Evolutionary conservation across 2,797 vertebrate species (phyloP).

Genomic region (Myotis daubentonii): DNA sequence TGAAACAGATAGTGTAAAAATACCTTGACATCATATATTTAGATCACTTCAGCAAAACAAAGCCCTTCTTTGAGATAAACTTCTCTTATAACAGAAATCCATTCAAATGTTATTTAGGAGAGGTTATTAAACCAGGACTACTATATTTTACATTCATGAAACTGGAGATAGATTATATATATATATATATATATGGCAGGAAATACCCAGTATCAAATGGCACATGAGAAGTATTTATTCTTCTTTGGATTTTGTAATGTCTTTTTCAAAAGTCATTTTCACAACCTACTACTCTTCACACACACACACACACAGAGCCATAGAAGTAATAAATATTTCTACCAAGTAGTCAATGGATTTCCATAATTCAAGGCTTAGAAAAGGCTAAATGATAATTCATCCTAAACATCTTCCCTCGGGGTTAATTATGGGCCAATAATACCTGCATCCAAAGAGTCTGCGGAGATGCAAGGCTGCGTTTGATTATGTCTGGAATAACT

Average conservation of each 20-base stretch:
- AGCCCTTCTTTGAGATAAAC: neutral
- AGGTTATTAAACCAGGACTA: neutral
- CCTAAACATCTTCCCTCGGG: neutral
- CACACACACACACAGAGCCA: neutral
- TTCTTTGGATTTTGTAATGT: neutral
- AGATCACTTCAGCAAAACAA: slow-evolving; percentile 3
- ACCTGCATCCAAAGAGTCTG: neutral
- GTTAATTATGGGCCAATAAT: slow-evolving; percentile 51
- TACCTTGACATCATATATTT: neutral
- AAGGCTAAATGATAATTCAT: slow-evolving; percentile 22
- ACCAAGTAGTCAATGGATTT: neutral
- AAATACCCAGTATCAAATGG: neutral
- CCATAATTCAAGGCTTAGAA: neutral
- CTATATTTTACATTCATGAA: neutral
- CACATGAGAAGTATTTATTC: neutral
- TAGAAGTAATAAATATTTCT: neutral
- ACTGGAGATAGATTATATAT: neutral
- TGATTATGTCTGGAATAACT: slow-evolving; percentile 58
- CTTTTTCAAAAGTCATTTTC: slow-evolving; percentile 10
- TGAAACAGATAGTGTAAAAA: neutral
- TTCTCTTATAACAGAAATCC: neutral
- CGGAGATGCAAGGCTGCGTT: slow-evolving; percentile 26
- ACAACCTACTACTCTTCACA: neutral
- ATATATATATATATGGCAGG: neutral
- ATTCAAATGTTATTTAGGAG: slow-evolving; percentile 14